Base-by-base conservation (phyloP, 2,888 invertebrate species). In the Apotomis betuletana region DNA sequence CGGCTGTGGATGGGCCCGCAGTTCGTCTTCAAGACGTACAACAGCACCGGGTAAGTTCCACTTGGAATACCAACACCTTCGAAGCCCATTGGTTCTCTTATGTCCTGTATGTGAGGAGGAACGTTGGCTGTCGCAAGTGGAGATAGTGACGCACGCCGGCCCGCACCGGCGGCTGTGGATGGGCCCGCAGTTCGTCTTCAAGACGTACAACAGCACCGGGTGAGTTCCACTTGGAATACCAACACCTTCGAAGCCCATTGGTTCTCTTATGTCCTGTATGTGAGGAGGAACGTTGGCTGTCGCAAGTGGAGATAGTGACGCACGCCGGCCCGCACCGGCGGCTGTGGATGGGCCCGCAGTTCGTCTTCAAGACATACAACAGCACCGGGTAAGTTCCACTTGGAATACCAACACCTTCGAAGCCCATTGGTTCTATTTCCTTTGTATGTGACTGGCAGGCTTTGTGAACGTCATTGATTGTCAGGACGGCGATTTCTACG, bases 341-440 rank as follows among this genome's bases (percentile, higher is more conserved):
- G 36, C 94, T 99, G 36, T 99, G 99, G 99, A 99, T 99, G 98
- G 99, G 99, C 9, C 99, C 99, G n/a, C 99, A 99, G 93, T 99
- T 99, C 88, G 96, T 97, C 44, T 99, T 99, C 91, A 99, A 98
- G 92, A 98, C 98, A 9, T 98, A 97, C 86, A 97, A 96, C 81
- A 95, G 95, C 65, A 96, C 95, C 81, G 96, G 97, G 97, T 96
- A 84, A 87, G 92, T 85, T 41, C 3, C 12, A n/a, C 54, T 41
- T 1, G 15, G 15, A 15, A 15, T 15, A 15, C 15, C 15, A 15
- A 15, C 15, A 15, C 15, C 15, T 15, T 15, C 15, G 15, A 15
- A 15, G 15, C 15, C 15, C 15, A 15, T 15, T 15, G 15, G 15
- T 15, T 15, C 15, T 15, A 27, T 27, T 1, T 27, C 27, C 27